Conservation (phyloP, 2,797 vertebrate genomes). For the Moxostoma hubbsi region DNA sequence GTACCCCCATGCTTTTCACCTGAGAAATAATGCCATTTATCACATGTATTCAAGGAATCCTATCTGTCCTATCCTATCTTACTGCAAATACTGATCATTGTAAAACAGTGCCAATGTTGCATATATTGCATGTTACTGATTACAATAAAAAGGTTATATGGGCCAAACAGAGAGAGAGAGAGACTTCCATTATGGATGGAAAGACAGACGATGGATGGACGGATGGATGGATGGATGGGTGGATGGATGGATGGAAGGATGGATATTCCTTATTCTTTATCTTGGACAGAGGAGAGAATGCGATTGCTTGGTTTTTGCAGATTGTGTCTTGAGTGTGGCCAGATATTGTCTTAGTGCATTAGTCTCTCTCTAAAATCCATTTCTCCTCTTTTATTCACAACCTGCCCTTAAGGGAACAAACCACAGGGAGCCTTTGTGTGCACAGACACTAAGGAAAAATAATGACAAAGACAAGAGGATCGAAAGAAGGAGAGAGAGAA, state of each 20-base stretch:
- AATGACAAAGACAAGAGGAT: conserved; percentile 21
- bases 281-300: too few relatives aligned
- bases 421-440: conserved; percentile 48
- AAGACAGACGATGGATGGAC: too few relatives aligned
- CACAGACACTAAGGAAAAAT: conserved; percentile 27
- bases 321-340: conserved; percentile 5
- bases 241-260: too few relatives aligned
- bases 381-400: conserved; percentile 57
- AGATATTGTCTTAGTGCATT: conserved; percentile 29
- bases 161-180: too few relatives aligned
- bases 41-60: too few relatives aligned
- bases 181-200: too few relatives aligned
- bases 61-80: too few relatives aligned
- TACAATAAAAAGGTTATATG: not conserved
- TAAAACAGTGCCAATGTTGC: not conserved
- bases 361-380: conserved; percentile 38
- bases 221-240: too few relatives aligned
- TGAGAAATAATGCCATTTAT: not conserved
- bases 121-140: not conserved
- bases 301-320: conserved; percentile 4
- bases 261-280: too few relatives aligned
- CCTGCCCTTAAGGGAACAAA: conserved; percentile 45
- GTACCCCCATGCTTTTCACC: not conserved
- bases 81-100: not conserved
- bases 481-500: not conserved